Conservation (phyloP, 2,113 vertebrate genomes). For the Oreamnos americanus region DNA sequence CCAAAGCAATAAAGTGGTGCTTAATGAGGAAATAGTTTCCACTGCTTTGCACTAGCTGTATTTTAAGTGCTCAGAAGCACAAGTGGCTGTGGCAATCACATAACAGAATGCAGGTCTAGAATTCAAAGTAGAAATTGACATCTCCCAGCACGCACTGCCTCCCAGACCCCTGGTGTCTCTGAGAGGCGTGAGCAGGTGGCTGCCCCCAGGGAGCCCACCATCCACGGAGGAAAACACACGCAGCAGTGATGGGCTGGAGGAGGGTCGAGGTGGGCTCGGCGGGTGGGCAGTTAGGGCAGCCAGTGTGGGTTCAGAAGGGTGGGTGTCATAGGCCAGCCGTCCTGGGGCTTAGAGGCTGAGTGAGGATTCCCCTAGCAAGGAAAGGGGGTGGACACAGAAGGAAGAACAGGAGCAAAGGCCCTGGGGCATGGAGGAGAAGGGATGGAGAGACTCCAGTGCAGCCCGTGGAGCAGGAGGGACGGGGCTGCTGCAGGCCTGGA, state of each 20-base stretch:
- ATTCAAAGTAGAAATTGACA: neutral
- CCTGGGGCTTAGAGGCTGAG: neutral
- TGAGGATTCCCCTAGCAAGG: neutral
- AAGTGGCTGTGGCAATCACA: neutral
- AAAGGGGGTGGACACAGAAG: rapidly evolving
- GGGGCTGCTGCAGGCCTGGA: neutral
- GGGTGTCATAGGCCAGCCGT: neutral
- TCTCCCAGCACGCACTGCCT: rapidly evolving
- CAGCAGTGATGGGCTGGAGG: neutral
- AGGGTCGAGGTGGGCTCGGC: neutral
- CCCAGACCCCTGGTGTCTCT: neutral
- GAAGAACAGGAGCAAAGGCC: neutral
- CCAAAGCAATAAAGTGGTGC: neutral
- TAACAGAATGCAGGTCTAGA: neutral
- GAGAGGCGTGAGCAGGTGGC: neutral
- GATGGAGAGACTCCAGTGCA: too few species aligned
- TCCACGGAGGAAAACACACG: neutral
- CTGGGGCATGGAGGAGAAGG: neutral
- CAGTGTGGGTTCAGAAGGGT: too few species aligned
- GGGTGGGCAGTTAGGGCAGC: neutral
- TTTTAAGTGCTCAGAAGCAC: too few species aligned
- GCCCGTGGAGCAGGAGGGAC: rapidly evolving
- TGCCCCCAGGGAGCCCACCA: neutral
- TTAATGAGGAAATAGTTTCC: neutral
- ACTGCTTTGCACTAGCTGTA: neutral